phyloP scores from a whole-genome alignment of 2,797 vertebrate genomes.

The Semaprochilodus insignis region DNA sequence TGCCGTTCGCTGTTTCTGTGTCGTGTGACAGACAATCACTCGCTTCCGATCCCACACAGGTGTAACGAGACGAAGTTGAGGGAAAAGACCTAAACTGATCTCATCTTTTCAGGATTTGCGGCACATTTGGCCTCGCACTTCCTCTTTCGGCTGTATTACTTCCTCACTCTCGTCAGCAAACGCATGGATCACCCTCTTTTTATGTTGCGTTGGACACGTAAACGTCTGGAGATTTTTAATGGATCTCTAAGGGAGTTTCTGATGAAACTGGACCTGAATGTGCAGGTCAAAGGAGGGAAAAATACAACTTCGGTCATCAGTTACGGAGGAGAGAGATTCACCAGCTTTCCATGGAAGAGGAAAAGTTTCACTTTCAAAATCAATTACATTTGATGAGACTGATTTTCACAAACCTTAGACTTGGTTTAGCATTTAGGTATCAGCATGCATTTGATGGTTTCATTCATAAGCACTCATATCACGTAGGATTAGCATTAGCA shows the following conservation, averaged over 20 bases:
- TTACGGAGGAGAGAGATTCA: background rate
- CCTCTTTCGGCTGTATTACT: constrained; percentile 11
- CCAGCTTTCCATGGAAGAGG: background rate
- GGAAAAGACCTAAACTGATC: constrained; percentile 27
- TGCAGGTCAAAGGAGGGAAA: background rate
- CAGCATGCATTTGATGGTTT: too few species aligned
- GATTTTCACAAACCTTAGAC: background rate
- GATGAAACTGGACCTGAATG: background rate
- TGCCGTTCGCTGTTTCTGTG: background rate
- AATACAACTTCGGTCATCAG: background rate
- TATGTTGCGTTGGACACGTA: background rate
- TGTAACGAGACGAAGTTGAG: background rate
- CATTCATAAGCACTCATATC: too few species aligned
- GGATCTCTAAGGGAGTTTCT: constrained; percentile 20
- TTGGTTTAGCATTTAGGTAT: background rate
- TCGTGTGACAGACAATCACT: background rate
- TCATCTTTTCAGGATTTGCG: constrained; percentile 3
- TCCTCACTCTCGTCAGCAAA: background rate
- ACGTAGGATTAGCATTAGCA: too few species aligned
- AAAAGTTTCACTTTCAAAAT: background rate
- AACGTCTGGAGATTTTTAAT: constrained; percentile 16
- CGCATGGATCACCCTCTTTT: background rate
- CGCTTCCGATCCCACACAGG: constrained; percentile 10
- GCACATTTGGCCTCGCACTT: background rate
- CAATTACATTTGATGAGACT: background rate